Evolutionary conservation across 2,113 vertebrate genomes (phyloP).

Genomic region (Boleophthalmus pectinirostris): DNA sequence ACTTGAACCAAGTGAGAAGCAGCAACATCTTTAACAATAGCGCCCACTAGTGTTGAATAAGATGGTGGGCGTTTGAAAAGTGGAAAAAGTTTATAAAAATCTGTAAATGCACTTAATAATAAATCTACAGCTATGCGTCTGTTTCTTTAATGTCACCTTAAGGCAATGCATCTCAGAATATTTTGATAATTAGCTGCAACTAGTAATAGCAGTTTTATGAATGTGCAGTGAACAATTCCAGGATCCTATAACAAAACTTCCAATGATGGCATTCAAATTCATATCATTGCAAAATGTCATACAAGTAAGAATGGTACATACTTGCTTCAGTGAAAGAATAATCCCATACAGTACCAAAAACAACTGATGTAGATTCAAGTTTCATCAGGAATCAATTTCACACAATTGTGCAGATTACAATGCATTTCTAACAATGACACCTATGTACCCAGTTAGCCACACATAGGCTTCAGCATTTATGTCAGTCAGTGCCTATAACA

Average conservation of each 20-base stretch:
- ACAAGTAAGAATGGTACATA: no score
- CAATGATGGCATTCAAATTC: no score
- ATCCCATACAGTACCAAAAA: not conserved
- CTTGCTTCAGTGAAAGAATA: no score
- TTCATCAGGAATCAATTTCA: not conserved
- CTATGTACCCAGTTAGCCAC: not conserved
- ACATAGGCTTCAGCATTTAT: not conserved
- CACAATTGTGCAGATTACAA: not conserved
- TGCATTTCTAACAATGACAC: not conserved
- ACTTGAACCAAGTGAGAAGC: no score
- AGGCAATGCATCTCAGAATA: constrained; percentile 7
- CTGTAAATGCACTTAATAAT: not conserved
- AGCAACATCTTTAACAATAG: constrained; percentile 45
- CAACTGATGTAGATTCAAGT: not conserved
- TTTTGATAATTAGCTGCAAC: constrained; percentile 22
- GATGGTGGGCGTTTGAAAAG: not conserved
- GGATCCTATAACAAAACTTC: not conserved
- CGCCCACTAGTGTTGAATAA: constrained; percentile 56
- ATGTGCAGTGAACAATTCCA: not conserved
- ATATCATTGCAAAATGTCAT: no score
- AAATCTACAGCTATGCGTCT: constrained; percentile 35
- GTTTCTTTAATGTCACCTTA: constrained; percentile 1
- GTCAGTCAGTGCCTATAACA: no score
- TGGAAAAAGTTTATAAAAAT: not conserved
- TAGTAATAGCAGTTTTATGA: constrained; percentile 12